Base-by-base conservation (phyloP, 2,113 vertebrate genomes). In the Beaufortia kweichowensis region DNA sequence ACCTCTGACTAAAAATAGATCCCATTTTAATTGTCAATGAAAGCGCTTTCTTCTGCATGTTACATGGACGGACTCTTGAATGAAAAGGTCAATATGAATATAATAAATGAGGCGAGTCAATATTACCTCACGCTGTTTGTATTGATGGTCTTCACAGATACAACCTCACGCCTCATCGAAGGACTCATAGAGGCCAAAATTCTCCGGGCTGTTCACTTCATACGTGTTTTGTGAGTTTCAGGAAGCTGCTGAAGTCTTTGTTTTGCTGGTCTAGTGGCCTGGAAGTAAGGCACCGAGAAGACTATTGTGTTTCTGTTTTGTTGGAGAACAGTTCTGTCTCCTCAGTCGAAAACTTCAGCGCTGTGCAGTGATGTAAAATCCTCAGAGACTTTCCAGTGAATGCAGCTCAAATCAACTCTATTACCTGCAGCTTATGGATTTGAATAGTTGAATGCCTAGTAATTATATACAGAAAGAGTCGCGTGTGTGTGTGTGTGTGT, bases 291-390 rank as follows among this genome's bases (percentile, higher is more conserved):
- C 79, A 60, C 75, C 3, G 55, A 59, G 60, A 68, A 77, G 53
- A 63, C 26, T 26, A 74, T 71, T 76, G 75, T 81, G 55, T 61
- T 63, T 63, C 55, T n/a, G 70, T 65, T 70, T 61, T 79, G 69
- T 53, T 31, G 19, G 55, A 26, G 26, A 74, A 21, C 35, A 39
- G 39, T 48, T 61, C 70, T 74, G 57, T 74, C 39, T 74, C 56
- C 12, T 41, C 39, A 46, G 56, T 29, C 56, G 43, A n/a, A 56
- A 74, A 74, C 70, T 43, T 48, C 55, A 14, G 57, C 19, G 24
- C 70, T 73, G 6, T 61, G 70, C 23, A 19, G 56, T 43, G 70
- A 61, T 73, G 70, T 29, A 31, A 48, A 74, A 46, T 74, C 70
- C 57, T 61, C 35, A 4, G 33, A 61, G 56, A 21, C 53, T 60